Evolutionary conservation across 2,888 invertebrate genomes (phyloP), one percentile per base, ranked within the genome.

Genomic region (Campoplex capitator): DNA sequence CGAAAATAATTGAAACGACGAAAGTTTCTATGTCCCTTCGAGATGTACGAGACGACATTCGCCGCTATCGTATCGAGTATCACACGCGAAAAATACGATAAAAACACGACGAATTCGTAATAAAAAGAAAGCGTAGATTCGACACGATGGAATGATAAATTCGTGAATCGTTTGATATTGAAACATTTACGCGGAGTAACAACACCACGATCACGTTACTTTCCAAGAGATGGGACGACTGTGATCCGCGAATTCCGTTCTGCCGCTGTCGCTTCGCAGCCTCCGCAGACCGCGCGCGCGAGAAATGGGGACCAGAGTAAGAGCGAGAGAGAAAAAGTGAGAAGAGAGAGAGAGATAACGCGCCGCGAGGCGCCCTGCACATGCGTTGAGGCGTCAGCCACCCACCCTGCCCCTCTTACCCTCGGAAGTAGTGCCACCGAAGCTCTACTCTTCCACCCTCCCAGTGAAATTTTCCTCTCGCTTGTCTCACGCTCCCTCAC

Each of bases 321-420:
- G 70, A 56, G 58, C n/a, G 91, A 93, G 93, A 93, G 93, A 42
- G 45, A 71, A 28, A 56, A 90, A 93, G 93, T 93, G 93, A 85
- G 90, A 90, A 58, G 65, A 70, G 70, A 7, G 91, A 93, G 93
- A 93, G 23, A 23, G n/a, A n/a, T n/a, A n/a, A 23, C 23, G 92
- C 93, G 93, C 92, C 93, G 93, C 93, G 92, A 92, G 91, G 91
- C 93, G 92, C 92, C 94, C 94, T 94, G 94, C 94, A 94, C 94
- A 94, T 94, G 94, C 94, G 94, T 94, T 93, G 90, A 93, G 91
- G 82, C 92, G 91, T 91, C 90, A 86, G 88, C 86, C 89, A 89
- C 88, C 89, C 88, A 88, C 89, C 88, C 86, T 75, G 73, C 68
- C 56, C 79, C 79, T 71, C 48, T 42, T 81, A 65, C 74, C 76